phyloP scores from a whole-genome alignment of 2,113 vertebrate genomes.

The Aix galericulata region DNA sequence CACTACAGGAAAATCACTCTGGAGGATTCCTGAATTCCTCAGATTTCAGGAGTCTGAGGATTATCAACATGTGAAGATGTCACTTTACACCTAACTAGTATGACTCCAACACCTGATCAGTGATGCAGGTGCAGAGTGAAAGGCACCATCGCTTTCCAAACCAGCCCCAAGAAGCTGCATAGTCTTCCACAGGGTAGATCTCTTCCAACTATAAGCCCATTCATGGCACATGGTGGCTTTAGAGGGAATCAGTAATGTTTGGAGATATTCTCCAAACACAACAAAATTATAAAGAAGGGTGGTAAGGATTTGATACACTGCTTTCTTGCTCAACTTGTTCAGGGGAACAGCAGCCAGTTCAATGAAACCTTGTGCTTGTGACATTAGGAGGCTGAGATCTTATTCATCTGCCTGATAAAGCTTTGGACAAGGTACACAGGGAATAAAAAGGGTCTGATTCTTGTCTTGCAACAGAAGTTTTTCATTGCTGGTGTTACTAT shows the following conservation, averaged over 20 bases:
- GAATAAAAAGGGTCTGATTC: constrained; percentile 19
- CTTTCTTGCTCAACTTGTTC: not conserved
- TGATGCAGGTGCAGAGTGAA: not conserved
- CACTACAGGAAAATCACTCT: not conserved
- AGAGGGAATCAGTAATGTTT: not conserved
- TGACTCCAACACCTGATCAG: not conserved
- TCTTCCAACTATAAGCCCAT: not conserved
- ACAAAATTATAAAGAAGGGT: not conserved
- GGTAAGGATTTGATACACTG: not conserved
- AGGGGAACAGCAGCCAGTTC: not conserved
- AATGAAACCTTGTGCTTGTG: not conserved
- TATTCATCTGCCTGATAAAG: constrained; percentile 41
- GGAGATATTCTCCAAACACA: not conserved
- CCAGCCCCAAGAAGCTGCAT: not conserved
- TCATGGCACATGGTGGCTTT: not conserved
- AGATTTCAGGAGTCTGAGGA: not conserved
- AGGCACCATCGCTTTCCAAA: not conserved
- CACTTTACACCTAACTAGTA: not conserved
- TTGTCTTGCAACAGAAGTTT: constrained; percentile 1
- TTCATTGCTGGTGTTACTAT: constrained; percentile 22
- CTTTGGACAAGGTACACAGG: not conserved
- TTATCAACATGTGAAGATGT: not conserved
- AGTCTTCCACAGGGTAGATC: not conserved
- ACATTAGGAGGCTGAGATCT: not conserved
- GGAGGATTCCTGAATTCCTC: not conserved